phyloP scores from a whole-genome alignment of 1,140 invertebrate species.

The Drosophila obscura region DNA sequence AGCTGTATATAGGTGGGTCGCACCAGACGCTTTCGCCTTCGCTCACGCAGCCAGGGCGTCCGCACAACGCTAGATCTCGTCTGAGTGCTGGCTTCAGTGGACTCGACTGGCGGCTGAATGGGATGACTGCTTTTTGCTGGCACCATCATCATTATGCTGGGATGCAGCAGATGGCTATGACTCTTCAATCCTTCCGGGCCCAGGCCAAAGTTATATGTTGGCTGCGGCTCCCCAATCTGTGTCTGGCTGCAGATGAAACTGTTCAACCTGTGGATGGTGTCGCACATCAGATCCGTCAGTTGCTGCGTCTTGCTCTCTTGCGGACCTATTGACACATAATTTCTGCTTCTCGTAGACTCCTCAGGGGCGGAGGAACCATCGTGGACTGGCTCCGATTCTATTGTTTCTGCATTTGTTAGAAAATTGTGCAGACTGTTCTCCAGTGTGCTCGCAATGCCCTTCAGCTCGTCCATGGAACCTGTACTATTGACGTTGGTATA shows the following conservation, averaged over 20 bases:
- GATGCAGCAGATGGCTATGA: too few relatives aligned
- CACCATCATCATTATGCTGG: constrained; percentile 3
- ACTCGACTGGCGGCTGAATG: too few relatives aligned
- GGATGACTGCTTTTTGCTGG: not conserved
- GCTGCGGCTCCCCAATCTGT: not conserved
- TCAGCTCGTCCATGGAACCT: too few relatives aligned
- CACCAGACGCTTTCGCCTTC: constrained; percentile 23
- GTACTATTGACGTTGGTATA: too few relatives aligned
- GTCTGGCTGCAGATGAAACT: constrained; percentile 20
- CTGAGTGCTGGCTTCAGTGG: not conserved
- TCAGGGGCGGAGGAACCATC: too few relatives aligned
- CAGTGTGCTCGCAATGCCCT: too few relatives aligned
- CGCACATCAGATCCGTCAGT: constrained; percentile 36
- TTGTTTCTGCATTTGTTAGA: too few relatives aligned
- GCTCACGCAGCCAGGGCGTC: constrained; percentile 12
- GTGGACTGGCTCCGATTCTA: too few relatives aligned
- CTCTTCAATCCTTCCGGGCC: too few relatives aligned
- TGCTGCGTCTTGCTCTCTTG: not conserved
- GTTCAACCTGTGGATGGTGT: constrained; percentile 50
- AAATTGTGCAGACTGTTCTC: too few relatives aligned
- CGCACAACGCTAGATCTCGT: not conserved
- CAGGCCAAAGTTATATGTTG: not conserved
- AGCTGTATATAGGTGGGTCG: constrained; percentile 11
- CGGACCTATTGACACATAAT: not conserved
- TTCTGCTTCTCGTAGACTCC: too few relatives aligned